Evolutionary conservation across 2,888 invertebrate species (phyloP).

Genomic region (Azorinus chamasolen): DNA sequence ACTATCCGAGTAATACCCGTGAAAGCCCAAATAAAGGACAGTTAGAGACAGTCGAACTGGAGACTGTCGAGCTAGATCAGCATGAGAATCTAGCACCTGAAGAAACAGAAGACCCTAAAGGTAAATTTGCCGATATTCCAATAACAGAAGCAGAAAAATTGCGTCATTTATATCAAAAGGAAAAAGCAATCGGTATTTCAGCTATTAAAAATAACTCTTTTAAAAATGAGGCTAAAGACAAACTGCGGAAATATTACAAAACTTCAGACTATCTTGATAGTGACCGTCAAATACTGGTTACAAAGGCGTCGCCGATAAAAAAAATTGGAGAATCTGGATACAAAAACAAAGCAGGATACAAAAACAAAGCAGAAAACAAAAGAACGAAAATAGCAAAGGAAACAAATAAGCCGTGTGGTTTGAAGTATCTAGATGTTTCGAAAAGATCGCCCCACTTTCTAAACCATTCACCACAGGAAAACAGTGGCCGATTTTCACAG

Average conservation of each 20-base stretch:
- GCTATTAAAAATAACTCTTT: conserved; percentile 7
- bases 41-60: not conserved
- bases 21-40: not conserved
- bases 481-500: too few relatives aligned
- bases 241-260: conserved; percentile 9
- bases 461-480: too few relatives aligned
- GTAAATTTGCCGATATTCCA: conserved; percentile 8
- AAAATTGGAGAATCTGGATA: too few relatives aligned
- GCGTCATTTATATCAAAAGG: conserved; percentile 32
- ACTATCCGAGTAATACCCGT: not conserved
- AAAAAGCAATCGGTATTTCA: not conserved
- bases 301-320: conserved; percentile 2
- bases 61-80: not conserved
- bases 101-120: not conserved
- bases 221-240: conserved; percentile 12
- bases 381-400: too few relatives aligned
- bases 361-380: too few relatives aligned
- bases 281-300: not conserved
- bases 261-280: conserved; percentile 22
- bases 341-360: too few relatives aligned
- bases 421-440: too few relatives aligned
- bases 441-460: too few relatives aligned
- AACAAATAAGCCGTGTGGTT: too few relatives aligned
- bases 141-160: conserved; percentile 45
- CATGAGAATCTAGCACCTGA: not conserved